Base-by-base conservation (phyloP, 2,888 invertebrate species). In the Meandrusa payeni region DNA sequence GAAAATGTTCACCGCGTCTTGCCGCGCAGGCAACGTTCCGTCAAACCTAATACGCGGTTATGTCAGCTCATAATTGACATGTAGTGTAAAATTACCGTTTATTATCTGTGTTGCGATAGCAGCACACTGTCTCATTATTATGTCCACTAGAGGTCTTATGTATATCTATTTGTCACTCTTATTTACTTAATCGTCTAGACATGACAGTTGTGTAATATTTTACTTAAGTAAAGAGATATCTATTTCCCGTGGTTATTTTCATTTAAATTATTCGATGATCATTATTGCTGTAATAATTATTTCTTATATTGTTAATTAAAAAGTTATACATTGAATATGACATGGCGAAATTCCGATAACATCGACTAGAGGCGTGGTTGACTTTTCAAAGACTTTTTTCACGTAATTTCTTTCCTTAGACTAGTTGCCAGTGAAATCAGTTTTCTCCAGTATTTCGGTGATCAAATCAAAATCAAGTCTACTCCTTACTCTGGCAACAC, bases 41-140 rank as follows among this genome's bases (percentile, higher is more conserved):
- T 64, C 67, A 73, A 76, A 68, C 68, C 68, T 68, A 58, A 73
- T 72, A 69, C 71, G 65, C 73, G 76, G 78, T 82, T 82, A 79
- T 76, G 81, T 81, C 69, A 65, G 67, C 54, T 71, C 65, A 63
- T 83, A 83, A 85, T 85, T 85, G 83, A 83, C 83, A 76, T 82
- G 85, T 83, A 83, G 82, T 80, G 79, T 77, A 73, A 76, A 82
- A 85, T 86, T 78, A 81, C 80, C 72, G 70, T 80, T 81, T 79
- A 83, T 85, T 82, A 83, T 69, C 69, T 67, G 67, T 72, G 75
- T 83, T 82, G 75, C 81, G 78, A 78, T 77, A 78, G 72, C 67
- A 65, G 61, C 67, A 61, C 61, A 44, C 67, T 69, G 68, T 48
- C 73, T 72, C 72, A 73, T 81, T 81, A 82, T 74, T 70, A 69